Base-by-base conservation (phyloP, 2,797 vertebrate genomes). In the Coregonus ussuriensis region DNA sequence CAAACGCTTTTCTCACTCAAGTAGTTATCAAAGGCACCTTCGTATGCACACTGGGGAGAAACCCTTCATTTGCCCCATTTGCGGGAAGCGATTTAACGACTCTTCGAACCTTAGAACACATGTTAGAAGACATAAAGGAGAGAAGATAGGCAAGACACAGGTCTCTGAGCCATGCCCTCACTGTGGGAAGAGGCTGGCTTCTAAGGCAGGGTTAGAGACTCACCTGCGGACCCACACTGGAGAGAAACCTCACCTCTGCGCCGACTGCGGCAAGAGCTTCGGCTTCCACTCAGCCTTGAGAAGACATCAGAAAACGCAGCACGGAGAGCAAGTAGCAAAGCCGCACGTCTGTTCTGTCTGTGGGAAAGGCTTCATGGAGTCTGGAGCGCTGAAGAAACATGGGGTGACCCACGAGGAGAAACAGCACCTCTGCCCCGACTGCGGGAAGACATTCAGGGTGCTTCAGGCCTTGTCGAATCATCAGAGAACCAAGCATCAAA, bases 401-500 rank as follows among this genome's bases (percentile, higher is more conserved):
- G 25, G 33, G 31, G 14, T 14, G 25, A 33, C 31, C 4, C 65
- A 67, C 14, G 65, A 67, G 13, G 65, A 67, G 25, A 67, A 33
- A 67, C 65, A 31, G 31, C 65, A 67, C 29, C 65, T 31, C 4
- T 67, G 65, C 14, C 29, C 65, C 4, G 65, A 67, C 29, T 67
- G 65, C 29, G 65, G 65, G 4, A 67, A 33, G 65, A 31, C 14
- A 4, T 67, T 31, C 31, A 67, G 59, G 59, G 21, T 63, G 25
- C 9, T 63, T 29, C 59, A 63, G 59, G 59, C 59, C 3, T 63
- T 63, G 59, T 25, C 25, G 21, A 63, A 63, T 29, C 59, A 63
- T 63, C 59, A 63, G 59, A 63, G 59, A 29, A 63, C n/a, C 59
- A 63, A 63, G 65, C 65, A 67, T 67, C 65, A 67, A 11, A 67